Percentiles rank a stretch among this genome's conserved stretches.
Evolutionary conservation across 2,888 invertebrate species (phyloP).

Genomic region (Drosophila neotestacea): DNA sequence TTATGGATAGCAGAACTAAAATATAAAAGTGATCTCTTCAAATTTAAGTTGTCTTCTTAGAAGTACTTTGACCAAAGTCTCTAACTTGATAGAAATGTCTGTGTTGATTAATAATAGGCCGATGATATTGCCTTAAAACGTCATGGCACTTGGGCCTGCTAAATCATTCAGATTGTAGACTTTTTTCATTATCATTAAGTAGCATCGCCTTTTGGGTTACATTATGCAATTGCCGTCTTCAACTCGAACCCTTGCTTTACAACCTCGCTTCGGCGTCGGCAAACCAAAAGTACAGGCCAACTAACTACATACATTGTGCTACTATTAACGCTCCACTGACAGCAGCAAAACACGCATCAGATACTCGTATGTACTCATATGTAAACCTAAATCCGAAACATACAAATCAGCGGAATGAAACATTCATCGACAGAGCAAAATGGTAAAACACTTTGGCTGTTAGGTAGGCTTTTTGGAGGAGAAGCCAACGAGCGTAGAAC

Average conservation of each 20-base stretch:
- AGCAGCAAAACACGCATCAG: constrained; percentile 69
- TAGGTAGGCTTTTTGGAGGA: constrained; percentile 20
- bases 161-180: constrained; percentile 58
- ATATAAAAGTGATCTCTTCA: not conserved
- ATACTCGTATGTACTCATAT: constrained; percentile 1
- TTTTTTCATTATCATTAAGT: constrained; percentile 57
- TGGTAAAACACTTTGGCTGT: constrained; percentile 50
- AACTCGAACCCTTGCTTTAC: constrained; percentile 26
- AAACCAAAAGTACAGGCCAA: constrained; percentile 57
- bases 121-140: constrained; percentile 38
- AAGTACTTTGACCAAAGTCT: not conserved
- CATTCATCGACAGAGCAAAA: constrained; percentile 71
- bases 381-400: constrained; percentile 47
- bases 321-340: constrained; percentile 79
- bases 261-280: constrained; percentile 39
- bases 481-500: constrained; percentile 77
- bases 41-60: not conserved
- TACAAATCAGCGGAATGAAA: constrained; percentile 79
- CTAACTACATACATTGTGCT: constrained; percentile 68
- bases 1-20: not conserved
- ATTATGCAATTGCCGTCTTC: constrained; percentile 50
- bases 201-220: constrained; percentile 43
- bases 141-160: constrained; percentile 62
- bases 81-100: not conserved
- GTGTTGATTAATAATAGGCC: constrained; percentile 35